These are phyloP conservation scores for Rhea pennata DNA, from an alignment of 2,113 vertebrate genomes.

Conservation along the genomic window DNA sequence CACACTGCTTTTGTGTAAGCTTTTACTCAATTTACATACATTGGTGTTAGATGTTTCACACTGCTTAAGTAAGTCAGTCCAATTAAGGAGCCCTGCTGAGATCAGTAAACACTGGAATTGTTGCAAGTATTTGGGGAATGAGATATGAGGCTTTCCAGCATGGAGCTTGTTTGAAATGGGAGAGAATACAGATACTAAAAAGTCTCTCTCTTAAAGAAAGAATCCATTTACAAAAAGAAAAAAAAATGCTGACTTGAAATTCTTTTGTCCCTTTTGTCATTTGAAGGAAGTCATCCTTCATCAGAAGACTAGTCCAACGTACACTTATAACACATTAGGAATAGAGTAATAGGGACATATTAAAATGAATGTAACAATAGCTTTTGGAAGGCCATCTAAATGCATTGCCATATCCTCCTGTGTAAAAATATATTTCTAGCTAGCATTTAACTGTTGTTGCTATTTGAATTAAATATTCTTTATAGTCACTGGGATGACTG, in stretches of 20 bases:
- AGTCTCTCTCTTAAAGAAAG: background rate
- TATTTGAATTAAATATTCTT: background rate
- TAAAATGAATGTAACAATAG: background rate
- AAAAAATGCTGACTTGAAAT: background rate
- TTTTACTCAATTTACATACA: background rate
- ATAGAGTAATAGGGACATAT: background rate
- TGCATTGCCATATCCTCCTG: background rate
- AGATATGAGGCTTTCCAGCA: background rate
- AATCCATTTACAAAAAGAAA: background rate
- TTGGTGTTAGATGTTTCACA: background rate
- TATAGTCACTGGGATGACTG: background rate
- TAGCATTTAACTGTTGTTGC: background rate
- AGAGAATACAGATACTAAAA: background rate
- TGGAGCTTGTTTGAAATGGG: background rate
- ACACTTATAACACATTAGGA: background rate
- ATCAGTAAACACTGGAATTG: constrained; percentile 9
- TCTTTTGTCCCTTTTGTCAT: background rate
- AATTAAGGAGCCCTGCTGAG: background rate
- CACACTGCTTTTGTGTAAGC: background rate
- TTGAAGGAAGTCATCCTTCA: background rate
- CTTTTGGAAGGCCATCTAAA: background rate
- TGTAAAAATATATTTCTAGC: background rate
- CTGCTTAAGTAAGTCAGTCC: background rate
- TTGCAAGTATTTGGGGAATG: background rate
- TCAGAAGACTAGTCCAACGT: background rate